A percentile compares a stretch with the other conserved stretches of the same genome.
Conservation (phyloP, 2,797 vertebrate species). For the Pipistrellus nathusii region DNA sequence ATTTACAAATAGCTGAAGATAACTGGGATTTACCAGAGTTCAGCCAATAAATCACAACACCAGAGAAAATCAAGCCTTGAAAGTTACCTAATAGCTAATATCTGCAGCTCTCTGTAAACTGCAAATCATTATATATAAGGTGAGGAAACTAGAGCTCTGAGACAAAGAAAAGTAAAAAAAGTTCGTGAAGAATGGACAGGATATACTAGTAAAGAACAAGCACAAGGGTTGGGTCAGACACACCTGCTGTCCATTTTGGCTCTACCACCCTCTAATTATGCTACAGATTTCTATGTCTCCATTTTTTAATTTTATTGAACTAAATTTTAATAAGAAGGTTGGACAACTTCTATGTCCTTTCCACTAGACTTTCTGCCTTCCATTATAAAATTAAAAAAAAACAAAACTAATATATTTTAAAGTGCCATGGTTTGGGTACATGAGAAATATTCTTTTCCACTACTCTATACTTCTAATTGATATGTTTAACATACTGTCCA, state of each 20-base stretch:
- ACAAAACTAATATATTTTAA: not conserved
- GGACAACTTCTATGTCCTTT: not conserved
- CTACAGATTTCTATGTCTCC: not conserved
- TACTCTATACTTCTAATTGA: not conserved
- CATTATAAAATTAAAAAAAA: not conserved
- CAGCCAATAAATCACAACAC: not conserved
- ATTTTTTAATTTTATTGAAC: not conserved
- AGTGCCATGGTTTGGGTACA: not conserved
- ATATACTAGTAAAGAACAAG: too few species aligned
- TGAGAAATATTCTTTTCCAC: not conserved
- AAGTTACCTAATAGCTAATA: not conserved
- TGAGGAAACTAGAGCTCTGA: not conserved
- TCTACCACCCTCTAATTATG: not conserved
- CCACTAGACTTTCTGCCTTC: constrained; percentile 11
- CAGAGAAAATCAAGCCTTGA: constrained; percentile 20
- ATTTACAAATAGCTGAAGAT: not conserved
- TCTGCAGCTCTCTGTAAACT: not conserved
- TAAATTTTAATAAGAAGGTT: not conserved
- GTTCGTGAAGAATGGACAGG: not conserved
- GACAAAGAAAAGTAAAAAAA: not conserved
- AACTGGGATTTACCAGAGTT: not conserved
- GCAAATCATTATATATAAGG: not conserved
- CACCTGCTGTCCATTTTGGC: not conserved
- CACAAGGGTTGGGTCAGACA: not conserved
- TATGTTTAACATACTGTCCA: not conserved